A percentile compares a stretch with the other conserved stretches of the same genome.
phyloP scores from a whole-genome alignment of 2,888 invertebrate species.

The Cheilosia urbana region DNA sequence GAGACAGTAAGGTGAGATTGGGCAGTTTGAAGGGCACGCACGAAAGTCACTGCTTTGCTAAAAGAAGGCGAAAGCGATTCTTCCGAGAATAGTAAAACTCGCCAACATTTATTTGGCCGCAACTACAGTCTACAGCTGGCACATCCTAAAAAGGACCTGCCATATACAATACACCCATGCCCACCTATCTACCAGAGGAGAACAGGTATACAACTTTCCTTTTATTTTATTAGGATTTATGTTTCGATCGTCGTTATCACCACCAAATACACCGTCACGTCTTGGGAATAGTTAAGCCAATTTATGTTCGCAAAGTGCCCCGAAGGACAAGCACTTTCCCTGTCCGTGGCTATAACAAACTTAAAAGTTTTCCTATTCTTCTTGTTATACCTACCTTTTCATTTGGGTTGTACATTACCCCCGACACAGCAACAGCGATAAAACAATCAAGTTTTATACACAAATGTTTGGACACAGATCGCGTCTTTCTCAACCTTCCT shows the following conservation, averaged over 20 bases:
- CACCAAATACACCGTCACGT: constrained; percentile 1
- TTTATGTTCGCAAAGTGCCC: constrained; percentile 31
- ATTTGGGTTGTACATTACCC: constrained; percentile 18
- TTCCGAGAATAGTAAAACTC: constrained; percentile 1
- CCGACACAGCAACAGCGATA: not conserved
- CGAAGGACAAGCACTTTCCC: constrained; percentile 34
- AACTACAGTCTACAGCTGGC: not conserved
- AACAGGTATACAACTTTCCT: not conserved
- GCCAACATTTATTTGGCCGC: not conserved
- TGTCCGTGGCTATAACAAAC: constrained; percentile 16
- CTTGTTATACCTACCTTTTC: constrained; percentile 35
- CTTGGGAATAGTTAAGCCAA: constrained; percentile 31
- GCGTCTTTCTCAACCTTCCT: constrained; percentile 16
- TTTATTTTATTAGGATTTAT: constrained; percentile 23
- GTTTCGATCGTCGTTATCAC: constrained; percentile 15
- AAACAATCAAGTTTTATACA: constrained; percentile 7
- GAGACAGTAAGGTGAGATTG: too few relatives aligned
- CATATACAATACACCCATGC: not conserved
- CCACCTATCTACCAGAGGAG: not conserved
- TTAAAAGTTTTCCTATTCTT: constrained; percentile 52
- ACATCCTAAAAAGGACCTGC: constrained; percentile 2
- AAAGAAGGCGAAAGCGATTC: not conserved
- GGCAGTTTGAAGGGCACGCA: too few relatives aligned
- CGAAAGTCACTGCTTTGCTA: too few relatives aligned
- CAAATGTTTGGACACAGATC: not conserved